Evolutionary conservation across 2,797 vertebrate genomes (phyloP), one percentile per base, ranked within the genome.

Genomic region (Lacerta viridis): DNA sequence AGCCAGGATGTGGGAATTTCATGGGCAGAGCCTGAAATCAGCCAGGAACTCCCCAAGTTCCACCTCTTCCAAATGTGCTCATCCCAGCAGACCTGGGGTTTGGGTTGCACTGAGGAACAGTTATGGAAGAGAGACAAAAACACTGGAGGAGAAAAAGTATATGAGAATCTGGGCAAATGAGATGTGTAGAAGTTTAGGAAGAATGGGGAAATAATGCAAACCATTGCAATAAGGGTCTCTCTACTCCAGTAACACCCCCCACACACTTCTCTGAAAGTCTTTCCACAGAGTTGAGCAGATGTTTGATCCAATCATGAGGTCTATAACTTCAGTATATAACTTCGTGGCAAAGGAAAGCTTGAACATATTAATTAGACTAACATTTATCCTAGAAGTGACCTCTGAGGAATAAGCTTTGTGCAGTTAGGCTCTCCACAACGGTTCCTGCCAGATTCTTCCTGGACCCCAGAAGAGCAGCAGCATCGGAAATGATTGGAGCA

Each of bases 291-390:
- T 83, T 76, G 11, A 77, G n/a, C 88, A 85, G 77, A 89, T 85
- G 77, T 72, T 79, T 72, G 77, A 71, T 79, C 50, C 76, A 80
- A 61, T 39, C 64, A 27, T 85, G 39, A 80, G 72, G 59, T 85
- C 80, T 85, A 68, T 15, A 55, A 55, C 59, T 80, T 84, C 55
- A 66, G 23, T 50, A 64, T 76, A 43, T 76, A 68, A 88, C 59
- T 36, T 66, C 46, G 83, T 29, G 69, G 83, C 9, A 89, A 85
- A 50, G 85, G 68, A 90, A 93, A 93, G 87, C 72, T 83, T 90
- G 90, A 94, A 91, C 59, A 41, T 84, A 93, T 86, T 90, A 93
- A 87, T 68, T 87, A 94, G 94, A 91, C 84, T 82, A 61, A 94
- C 93, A 87, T 41, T 80, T 90, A 88, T 86, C 72, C 81, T 84